Evolutionary conservation across 2,113 vertebrate genomes (phyloP).

Genomic region (Austrofundulus limnaeus): DNA sequence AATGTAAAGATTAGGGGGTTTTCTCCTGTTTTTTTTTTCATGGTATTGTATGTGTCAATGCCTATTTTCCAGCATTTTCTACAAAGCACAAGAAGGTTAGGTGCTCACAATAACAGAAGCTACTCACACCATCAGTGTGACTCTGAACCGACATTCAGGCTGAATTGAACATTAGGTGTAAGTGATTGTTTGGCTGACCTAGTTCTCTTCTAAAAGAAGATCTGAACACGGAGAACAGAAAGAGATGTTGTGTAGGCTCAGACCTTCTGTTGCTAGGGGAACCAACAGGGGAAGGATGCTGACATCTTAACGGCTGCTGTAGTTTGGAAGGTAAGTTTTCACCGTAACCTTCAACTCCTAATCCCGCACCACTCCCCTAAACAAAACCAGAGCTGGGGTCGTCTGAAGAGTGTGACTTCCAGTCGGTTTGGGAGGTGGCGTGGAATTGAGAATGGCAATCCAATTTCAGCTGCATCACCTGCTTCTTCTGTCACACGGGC

Average conservation of each 20-base stretch:
- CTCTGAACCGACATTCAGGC: background rate
- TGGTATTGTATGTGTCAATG: no score
- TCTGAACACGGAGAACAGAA: slow-evolving; percentile 14
- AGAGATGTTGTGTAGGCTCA: slow-evolving; percentile 33
- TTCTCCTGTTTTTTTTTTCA: no score
- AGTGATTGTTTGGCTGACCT: slow-evolving; percentile 24
- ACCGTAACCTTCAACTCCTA: slow-evolving; percentile 13
- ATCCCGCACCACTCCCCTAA: slow-evolving; percentile 5
- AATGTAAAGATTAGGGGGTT: no score
- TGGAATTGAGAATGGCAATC: slow-evolving; percentile 44
- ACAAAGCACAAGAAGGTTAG: no score
- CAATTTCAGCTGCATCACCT: slow-evolving; percentile 56
- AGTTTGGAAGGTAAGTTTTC: slow-evolving; percentile 18
- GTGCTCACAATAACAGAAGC: no score
- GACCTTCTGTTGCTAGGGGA: slow-evolving; percentile 54
- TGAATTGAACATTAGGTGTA: slow-evolving; percentile 18
- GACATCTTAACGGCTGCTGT: slow-evolving; percentile 16
- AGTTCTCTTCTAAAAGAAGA: slow-evolving; percentile 22
- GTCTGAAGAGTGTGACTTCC: background rate
- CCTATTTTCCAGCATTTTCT: no score
- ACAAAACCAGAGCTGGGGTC: background rate
- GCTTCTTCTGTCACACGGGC: slow-evolving; percentile 21
- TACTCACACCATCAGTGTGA: no score
- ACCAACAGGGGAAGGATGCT: slow-evolving; percentile 34
- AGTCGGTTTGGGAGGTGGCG: slow-evolving; percentile 1